Conservation (phyloP, 1,140 invertebrate species). For the Sesamia nonagrioides region DNA sequence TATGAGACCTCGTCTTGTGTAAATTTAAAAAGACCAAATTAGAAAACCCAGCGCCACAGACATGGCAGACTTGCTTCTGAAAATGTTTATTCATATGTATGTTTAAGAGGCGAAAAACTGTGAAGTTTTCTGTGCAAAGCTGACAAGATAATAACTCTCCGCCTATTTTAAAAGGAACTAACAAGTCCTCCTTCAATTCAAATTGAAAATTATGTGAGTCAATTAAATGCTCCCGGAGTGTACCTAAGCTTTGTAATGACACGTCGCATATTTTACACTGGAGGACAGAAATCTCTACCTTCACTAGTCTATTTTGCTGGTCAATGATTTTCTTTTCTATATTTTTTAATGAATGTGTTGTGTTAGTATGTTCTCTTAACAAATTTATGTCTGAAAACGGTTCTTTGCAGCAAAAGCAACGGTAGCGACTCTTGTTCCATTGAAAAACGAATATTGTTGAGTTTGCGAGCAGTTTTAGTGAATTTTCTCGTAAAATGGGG, state of each 20-base stretch:
- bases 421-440: conserved; percentile 77
- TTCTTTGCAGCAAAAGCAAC: conserved; percentile 77
- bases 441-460: conserved; percentile 78
- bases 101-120: conserved; percentile 71
- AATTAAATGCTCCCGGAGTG: conserved; percentile 65
- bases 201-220: conserved; percentile 65
- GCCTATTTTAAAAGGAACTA: conserved; percentile 76
- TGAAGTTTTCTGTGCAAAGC: conserved; percentile 70
- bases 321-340: conserved; percentile 75
- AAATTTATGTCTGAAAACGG: conserved; percentile 68
- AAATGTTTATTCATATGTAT: conserved; percentile 81
- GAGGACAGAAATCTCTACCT: conserved; percentile 75
- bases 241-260: conserved; percentile 55
- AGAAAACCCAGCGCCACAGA: conserved; percentile 75
- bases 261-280: conserved; percentile 67
- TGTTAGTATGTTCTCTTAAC: conserved; percentile 64
- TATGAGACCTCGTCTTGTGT: conserved; percentile 72
- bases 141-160: conserved; percentile 70
- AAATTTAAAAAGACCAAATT: conserved; percentile 76
- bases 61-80: conserved; percentile 77
- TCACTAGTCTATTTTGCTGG: conserved; percentile 74
- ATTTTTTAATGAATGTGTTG: conserved; percentile 63
- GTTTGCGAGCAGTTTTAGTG: conserved; percentile 72
- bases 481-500: conserved; percentile 70
- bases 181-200: conserved; percentile 60